These are phyloP conservation scores for Darevskia mixta DNA, from an alignment of 2,797 vertebrate species.

Conservation along the genomic window DNA sequence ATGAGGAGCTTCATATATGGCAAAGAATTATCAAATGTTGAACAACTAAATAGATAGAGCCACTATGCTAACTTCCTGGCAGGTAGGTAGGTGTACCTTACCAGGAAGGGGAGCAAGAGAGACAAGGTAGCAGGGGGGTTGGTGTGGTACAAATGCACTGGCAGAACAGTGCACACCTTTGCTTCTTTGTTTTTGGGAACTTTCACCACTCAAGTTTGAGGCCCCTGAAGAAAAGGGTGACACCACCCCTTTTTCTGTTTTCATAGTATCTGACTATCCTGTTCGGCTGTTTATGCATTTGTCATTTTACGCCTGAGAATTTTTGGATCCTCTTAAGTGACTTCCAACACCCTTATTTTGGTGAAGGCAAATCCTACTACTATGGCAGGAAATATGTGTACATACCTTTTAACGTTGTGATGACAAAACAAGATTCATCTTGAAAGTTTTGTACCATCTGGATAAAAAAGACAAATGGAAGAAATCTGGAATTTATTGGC, in stretches of 20 bases:
- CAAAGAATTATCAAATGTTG: neutral
- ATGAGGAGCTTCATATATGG: neutral
- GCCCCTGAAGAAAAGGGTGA: neutral
- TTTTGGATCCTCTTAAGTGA: neutral
- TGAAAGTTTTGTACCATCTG: conserved; percentile 96
- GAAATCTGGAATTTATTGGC: neutral
- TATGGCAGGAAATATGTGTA: conserved; percentile 16
- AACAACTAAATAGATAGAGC: neutral
- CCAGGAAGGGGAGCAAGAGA: too few species aligned
- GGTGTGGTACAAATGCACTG: neutral
- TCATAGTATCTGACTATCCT: neutral
- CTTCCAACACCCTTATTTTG: neutral
- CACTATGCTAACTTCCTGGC: too few species aligned
- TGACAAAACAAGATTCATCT: conserved; percentile 92
- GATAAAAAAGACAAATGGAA: conserved; percentile 57
- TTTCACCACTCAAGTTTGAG: too few species aligned
- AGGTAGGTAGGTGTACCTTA: too few species aligned
- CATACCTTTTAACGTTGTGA: conserved; percentile 91
- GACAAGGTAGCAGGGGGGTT: too few species aligned
- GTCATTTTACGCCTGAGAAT: neutral
- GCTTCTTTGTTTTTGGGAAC: neutral
- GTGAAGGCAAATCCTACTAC: neutral
- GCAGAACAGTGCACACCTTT: too few species aligned
- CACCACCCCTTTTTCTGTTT: neutral
- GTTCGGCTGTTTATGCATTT: too few species aligned